Base-by-base conservation (phyloP, 2,888 invertebrate genomes). In the Morpho helenor region DNA sequence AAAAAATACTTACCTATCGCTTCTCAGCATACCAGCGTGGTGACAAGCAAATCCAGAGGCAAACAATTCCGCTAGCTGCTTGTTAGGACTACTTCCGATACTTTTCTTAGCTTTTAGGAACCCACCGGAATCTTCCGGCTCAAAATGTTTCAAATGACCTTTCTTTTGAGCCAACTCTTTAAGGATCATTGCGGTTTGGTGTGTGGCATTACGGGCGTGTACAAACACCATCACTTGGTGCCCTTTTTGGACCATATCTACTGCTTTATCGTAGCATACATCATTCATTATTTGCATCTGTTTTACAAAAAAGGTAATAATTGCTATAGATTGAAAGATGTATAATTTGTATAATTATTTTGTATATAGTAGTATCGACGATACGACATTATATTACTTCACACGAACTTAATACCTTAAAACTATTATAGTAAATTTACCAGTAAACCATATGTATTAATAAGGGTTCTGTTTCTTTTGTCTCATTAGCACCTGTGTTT, bases 141-240 rank as follows among this genome's bases (percentile, higher is more conserved):
- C 88, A 68, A 97, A 97, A 8, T 93, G 69, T 16, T 94, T 91
- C 2, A 94, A 85, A 8, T 96, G 94, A 0, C 94, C 95, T 66
- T 94, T 94, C 71, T 95, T 93, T 53, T 94, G 92, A 0, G 98
- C 97, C 63, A 95, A 81, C 70, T 98, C 98, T 61, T 95, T 94
- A 2, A 99, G 82, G 3, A 94, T 92, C 70, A 94, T 94, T 0
- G 99, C 99, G 0, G 97, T 97, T 56, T 95, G 93, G 42, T 96
- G 95, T 0, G 99, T 99, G 8, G 98, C 97, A 91, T 99, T 99
- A 39, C 99, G 93, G 0, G 99, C 98, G 83, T 99, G 99, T 0
- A 99, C 99, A 82, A 99, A 99, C 0, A 99, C 97, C 97, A 99
- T 98, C 0, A 97, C 96, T 91, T 99, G 99, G 79, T 99, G 97